These are phyloP conservation scores for Pachycephus smyrnensis DNA, from an alignment of 2,888 invertebrate genomes.

Conservation along the genomic window DNA sequence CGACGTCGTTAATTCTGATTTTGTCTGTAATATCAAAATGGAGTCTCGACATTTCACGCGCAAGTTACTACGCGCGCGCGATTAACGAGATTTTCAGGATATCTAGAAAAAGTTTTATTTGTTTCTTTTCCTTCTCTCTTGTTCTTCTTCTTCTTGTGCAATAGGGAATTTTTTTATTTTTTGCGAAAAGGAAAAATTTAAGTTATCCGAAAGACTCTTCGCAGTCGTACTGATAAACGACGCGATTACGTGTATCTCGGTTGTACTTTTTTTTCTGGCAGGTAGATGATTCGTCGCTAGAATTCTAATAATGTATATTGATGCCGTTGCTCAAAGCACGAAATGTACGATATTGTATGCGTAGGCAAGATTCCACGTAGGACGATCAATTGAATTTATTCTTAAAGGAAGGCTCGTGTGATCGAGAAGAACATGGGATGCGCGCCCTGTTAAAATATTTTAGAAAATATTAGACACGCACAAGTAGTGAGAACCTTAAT, in stretches of 20 bases:
- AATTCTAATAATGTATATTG: constrained; percentile 4
- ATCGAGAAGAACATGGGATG: neutral
- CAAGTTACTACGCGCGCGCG: neutral
- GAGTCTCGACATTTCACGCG: neutral
- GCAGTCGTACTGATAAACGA: neutral
- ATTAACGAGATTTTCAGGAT: neutral
- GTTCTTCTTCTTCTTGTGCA: neutral
- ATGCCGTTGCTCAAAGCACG: constrained; percentile 13
- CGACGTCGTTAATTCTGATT: constrained; percentile 14
- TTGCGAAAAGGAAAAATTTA: neutral
- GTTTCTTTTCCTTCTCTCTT: neutral
- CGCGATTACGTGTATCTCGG: neutral
- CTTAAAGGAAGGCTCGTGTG: neutral
- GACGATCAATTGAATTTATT: neutral
- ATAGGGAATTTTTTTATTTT: neutral
- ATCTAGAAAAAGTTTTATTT: neutral
- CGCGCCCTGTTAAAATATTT: neutral
- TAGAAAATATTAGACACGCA: neutral
- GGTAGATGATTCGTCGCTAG: neutral
- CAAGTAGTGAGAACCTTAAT: neutral
- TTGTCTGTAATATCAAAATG: constrained; percentile 1
- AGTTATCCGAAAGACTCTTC: neutral
- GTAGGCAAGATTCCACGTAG: neutral
- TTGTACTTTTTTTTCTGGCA: neutral
- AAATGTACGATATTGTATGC: constrained; percentile 9